phyloP scores from a whole-genome alignment of 2,113 vertebrate genomes.

The Sylvietta virens region DNA sequence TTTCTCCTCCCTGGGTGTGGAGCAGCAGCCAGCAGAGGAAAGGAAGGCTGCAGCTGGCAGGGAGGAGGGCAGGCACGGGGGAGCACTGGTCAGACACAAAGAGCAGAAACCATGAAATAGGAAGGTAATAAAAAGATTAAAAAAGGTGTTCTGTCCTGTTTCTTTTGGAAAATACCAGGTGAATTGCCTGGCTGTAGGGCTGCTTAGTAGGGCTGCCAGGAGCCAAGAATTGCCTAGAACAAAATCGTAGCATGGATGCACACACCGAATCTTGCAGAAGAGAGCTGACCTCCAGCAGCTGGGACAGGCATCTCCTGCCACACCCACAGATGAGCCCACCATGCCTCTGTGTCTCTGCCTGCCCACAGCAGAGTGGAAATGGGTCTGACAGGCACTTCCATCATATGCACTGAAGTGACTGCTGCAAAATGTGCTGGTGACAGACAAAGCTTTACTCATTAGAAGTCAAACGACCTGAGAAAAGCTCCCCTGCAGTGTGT shows the following conservation, averaged over 20 bases:
- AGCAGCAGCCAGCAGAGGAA: neutral
- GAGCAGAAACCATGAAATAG: neutral
- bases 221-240: neutral
- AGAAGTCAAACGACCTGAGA: neutral
- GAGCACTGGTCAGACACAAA: neutral
- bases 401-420: neutral
- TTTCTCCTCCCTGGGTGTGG: fast-evolving
- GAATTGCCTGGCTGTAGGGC: fast-evolving
- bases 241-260: neutral
- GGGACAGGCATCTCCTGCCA: neutral
- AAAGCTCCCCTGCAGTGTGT: neutral
- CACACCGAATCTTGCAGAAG: fast-evolving
- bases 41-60: neutral
- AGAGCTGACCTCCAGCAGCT: neutral
- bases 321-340: fast-evolving
- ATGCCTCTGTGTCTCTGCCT: neutral
- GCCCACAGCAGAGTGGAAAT: neutral
- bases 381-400: neutral
- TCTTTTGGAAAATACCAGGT: neutral
- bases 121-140: neutral
- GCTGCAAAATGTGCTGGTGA: neutral
- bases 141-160: neutral
- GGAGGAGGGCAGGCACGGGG: fast-evolving
- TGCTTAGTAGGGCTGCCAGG: neutral
- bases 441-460: neutral